Evolutionary conservation across 2,888 invertebrate species (phyloP).

Genomic region (Cantharis lateralis): DNA sequence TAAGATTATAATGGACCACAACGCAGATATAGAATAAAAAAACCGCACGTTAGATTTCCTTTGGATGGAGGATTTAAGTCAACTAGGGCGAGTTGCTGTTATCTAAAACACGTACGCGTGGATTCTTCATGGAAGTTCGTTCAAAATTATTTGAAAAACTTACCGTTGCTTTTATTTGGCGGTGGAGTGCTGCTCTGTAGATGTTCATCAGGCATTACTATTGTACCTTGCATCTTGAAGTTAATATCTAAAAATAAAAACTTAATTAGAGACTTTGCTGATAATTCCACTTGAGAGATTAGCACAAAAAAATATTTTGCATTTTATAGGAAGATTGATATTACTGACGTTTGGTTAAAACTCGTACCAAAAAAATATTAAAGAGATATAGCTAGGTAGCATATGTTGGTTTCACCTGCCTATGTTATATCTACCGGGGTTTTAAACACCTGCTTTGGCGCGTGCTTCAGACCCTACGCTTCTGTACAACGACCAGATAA

Average conservation of each 20-base stretch:
- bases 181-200: conserved; percentile 52
- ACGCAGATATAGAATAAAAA: conserved; percentile 29
- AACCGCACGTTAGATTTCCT: conserved; percentile 27
- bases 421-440: conserved; percentile 33
- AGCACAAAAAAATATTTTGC: neutral
- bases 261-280: neutral
- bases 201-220: conserved; percentile 51
- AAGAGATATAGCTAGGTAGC: conserved; percentile 36
- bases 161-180: conserved; percentile 48
- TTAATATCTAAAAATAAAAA: conserved; percentile 47
- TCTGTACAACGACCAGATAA: conserved; percentile 26
- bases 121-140: neutral
- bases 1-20: conserved; percentile 36
- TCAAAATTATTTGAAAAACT: conserved; percentile 28
- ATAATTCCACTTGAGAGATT: neutral
- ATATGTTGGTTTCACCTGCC: conserved; percentile 52
- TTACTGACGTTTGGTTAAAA: neutral
- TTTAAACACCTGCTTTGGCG: conserved; percentile 48
- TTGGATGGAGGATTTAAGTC: neutral
- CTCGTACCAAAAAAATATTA: conserved; percentile 20
- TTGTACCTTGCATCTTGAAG: conserved; percentile 55
- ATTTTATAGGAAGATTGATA: neutral
- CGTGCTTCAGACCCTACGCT: conserved; percentile 39
- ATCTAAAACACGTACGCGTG: neutral
- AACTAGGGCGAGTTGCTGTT: neutral